Conservation (phyloP, 2,113 vertebrate genomes). For the Sakesphorus luctuosus region DNA sequence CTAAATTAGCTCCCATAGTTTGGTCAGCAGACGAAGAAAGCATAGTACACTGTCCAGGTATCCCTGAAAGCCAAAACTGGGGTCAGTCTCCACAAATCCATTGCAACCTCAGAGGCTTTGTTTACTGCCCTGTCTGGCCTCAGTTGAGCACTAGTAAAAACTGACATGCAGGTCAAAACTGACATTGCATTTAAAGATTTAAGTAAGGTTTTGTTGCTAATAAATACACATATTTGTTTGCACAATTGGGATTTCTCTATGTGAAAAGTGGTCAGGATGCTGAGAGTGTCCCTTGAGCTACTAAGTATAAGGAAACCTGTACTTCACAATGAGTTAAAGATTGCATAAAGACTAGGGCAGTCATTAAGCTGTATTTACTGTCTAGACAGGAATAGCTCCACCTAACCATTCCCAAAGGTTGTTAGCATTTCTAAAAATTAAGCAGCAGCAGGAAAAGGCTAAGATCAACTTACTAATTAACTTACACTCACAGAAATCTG, state of each 20-base stretch:
- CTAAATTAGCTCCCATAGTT: neutral
- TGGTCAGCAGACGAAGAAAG: neutral
- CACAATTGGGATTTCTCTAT: neutral
- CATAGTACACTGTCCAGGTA: neutral
- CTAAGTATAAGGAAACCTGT: neutral
- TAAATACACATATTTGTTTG: neutral
- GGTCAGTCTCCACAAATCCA: neutral
- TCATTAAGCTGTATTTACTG: constrained; percentile 70
- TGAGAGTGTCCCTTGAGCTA: neutral
- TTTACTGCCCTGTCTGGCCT: neutral
- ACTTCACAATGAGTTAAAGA: constrained; percentile 43
- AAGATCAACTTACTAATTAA: constrained; percentile 71
- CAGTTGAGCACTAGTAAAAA: neutral
- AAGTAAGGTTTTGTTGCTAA: neutral
- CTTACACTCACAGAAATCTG: constrained; percentile 55
- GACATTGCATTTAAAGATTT: neutral
- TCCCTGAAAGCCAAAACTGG: neutral
- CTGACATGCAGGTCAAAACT: neutral
- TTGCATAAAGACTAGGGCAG: constrained; percentile 59
- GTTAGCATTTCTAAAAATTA: constrained; percentile 73
- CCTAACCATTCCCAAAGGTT: constrained; percentile 72
- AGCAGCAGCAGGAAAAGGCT: constrained; percentile 63
- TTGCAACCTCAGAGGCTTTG: neutral
- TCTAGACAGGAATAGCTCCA: constrained; percentile 73
- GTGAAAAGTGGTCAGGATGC: neutral